These are phyloP conservation scores for Dreissena rostriformis DNA, from an alignment of 1,140 invertebrate species.

Conservation along the genomic window DNA sequence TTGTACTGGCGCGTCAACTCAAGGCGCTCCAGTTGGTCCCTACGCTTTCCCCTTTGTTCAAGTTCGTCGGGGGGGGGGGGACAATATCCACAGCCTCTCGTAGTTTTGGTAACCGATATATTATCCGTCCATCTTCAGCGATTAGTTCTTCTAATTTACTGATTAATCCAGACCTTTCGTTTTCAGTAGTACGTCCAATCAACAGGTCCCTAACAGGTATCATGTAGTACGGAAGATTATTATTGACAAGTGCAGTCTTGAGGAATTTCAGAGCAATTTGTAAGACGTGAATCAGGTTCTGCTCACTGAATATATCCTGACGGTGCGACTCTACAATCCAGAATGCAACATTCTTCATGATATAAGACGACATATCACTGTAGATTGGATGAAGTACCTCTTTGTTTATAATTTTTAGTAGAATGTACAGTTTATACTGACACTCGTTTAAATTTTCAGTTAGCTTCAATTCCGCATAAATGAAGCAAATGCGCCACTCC, in stretches of 20 bases:
- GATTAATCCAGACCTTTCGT: not conserved
- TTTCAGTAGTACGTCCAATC: not conserved
- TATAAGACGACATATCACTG: constrained; percentile 13
- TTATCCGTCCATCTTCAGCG: not conserved
- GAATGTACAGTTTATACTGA: constrained; percentile 19
- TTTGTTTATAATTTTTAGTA: constrained; percentile 28
- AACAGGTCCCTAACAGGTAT: constrained; percentile 13
- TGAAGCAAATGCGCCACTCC: constrained; percentile 33
- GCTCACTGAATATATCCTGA: not conserved
- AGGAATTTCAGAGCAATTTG: not conserved
- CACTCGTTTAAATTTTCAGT: constrained; percentile 18
- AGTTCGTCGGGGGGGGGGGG: not conserved
- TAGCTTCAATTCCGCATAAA: not conserved
- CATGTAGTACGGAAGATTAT: constrained; percentile 23
- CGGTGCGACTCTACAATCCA: constrained; percentile 10
- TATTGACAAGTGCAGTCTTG: not conserved
- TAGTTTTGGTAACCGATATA: constrained; percentile 5
- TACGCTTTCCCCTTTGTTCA: not conserved
- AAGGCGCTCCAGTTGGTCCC: constrained; percentile 10
- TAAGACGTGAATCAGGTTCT: not conserved
- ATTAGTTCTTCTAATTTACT: not conserved
- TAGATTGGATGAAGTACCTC: not conserved
- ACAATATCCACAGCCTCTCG: not conserved
- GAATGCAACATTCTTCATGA: constrained; percentile 29
- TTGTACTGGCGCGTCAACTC: constrained; percentile 8